phyloP scores from a whole-genome alignment of 2,797 vertebrate genomes.

The Alauda arvensis region DNA sequence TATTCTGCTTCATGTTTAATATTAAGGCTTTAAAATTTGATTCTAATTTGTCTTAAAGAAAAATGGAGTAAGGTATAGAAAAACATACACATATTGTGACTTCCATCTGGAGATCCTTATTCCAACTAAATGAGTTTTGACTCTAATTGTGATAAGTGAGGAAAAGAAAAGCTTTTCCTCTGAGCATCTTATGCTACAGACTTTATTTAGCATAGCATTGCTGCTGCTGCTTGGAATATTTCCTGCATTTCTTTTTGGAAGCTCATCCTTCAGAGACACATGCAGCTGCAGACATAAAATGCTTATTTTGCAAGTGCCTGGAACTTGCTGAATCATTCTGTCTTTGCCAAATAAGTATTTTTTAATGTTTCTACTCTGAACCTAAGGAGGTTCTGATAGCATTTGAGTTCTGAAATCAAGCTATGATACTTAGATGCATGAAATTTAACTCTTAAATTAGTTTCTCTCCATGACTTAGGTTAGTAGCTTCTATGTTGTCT shows the following conservation, averaged over 20 bases:
- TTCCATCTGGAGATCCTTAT: background rate
- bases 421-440: background rate
- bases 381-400: background rate
- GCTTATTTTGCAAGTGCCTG: conserved; percentile 50
- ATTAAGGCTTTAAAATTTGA: background rate
- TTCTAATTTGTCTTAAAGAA: background rate
- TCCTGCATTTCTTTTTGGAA: conserved; percentile 12
- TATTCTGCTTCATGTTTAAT: background rate
- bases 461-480: conserved; percentile 7
- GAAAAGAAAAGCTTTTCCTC: background rate
- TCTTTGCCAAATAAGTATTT: conserved; percentile 29
- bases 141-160: background rate
- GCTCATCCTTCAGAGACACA: background rate
- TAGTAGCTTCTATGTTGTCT: conserved; percentile 17
- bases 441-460: conserved; percentile 6
- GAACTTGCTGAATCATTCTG: conserved; percentile 39
- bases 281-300: conserved; percentile 46
- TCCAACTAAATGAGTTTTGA: background rate
- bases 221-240: background rate
- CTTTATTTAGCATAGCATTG: conserved; percentile 9
- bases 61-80: background rate
- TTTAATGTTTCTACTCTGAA: conserved; percentile 4
- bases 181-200: background rate
- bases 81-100: background rate
- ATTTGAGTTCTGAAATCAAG: conserved; percentile 2